Base-by-base conservation (phyloP, 2,888 invertebrate species). In the Xestia sexstrigata region DNA sequence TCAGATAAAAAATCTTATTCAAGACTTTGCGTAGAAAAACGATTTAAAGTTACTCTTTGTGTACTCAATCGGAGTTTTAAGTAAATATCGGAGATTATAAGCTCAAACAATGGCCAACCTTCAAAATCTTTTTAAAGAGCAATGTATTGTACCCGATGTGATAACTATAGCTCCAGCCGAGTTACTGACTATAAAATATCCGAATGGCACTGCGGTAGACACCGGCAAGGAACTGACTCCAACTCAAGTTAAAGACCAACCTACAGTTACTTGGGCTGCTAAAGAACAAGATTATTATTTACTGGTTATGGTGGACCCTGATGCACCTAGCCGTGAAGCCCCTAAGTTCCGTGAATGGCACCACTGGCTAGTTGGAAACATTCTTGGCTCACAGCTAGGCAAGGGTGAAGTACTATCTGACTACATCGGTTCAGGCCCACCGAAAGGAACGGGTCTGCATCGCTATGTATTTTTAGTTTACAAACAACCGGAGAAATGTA, bases 361-460 rank as follows among this genome's bases (percentile, higher is more conserved):
- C 87, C 98, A 98, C 92, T 98, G 98, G 98, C 94, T 98, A 20
- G 97, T 98, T 47, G 98, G 97, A 35, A 98, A 98, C 90, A 98
- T 98, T 89, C 97, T 97, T 17, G 98, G 97, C 47, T 95, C 94
- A 74, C 97, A 98, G 84, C 89, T 98, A 65, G 91, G 91, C 23
- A 97, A 97, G 86, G 98, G 98, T 45, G 98, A 98, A 91, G 95
- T 96, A 30, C 93, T 98, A 30, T 96, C 97, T 26, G 97, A 97
- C 81, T 98, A 98, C 90, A 96, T 96, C 58, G 96, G 96, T 35
- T 95, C 96, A 23, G 98, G 98, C 8, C 98, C 98, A n/a, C 98
- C 98, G 15, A 97, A 98, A 93, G 97, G 97, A 68, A 97, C 98
- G 55, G 98, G 98, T 20, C 94, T 98, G 26, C 98, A 98, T 93